These are phyloP conservation scores for Parnassius mnemosyne DNA, from an alignment of 2,888 invertebrate genomes.

Conservation along the genomic window DNA sequence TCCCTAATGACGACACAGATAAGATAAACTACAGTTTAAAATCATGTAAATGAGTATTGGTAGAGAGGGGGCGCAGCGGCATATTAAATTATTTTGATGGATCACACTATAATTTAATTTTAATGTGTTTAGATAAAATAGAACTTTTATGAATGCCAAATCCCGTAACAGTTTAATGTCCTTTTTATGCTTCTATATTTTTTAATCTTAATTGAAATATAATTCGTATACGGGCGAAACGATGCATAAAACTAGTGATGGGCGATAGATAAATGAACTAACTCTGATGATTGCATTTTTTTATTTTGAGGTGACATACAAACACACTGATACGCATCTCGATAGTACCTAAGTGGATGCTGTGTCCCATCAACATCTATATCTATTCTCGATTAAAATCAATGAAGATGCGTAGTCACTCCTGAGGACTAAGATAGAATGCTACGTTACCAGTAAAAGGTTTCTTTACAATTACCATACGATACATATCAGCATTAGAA, in stretches of 20 bases:
- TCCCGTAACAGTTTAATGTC: conserved; percentile 42
- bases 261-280: conserved; percentile 29
- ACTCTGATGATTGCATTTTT: background rate
- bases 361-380: no score
- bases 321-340: no score
- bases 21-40: conserved; percentile 67
- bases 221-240: conserved; percentile 35
- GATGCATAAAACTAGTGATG: conserved; percentile 27
- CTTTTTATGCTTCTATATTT: conserved; percentile 27
- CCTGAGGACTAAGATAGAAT: no score
- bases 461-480: no score
- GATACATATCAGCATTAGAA: no score
- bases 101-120: conserved; percentile 73
- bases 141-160: conserved; percentile 49
- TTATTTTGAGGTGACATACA: no score
- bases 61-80: conserved; percentile 39
- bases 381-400: no score
- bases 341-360: no score
- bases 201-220: conserved; percentile 37
- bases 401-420: no score
- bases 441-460: no score
- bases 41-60: conserved; percentile 58
- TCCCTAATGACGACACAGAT: conserved; percentile 61
- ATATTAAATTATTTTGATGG: conserved; percentile 77
- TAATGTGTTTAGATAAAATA: conserved; percentile 77